Conservation (phyloP, 1,140 invertebrate genomes). For the Aphaenogaster ashmeadi region DNA sequence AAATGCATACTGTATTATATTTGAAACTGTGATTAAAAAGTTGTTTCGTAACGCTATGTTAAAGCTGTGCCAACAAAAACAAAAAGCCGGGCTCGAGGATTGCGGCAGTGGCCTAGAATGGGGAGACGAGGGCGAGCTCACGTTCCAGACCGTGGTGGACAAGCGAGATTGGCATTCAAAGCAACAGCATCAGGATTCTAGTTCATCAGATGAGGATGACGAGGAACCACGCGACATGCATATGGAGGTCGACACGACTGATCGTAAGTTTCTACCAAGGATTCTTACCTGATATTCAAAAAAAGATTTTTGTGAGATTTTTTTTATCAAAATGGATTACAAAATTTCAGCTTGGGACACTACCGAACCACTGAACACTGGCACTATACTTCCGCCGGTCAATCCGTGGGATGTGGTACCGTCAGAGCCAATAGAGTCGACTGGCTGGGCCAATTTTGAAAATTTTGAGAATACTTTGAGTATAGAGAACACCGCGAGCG, state of each 20-base stretch:
- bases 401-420: constrained; percentile 81
- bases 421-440: constrained; percentile 77
- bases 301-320: background rate
- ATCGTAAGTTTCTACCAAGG: constrained; percentile 82
- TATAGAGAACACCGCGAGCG: constrained; percentile 64
- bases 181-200: constrained; percentile 81
- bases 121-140: constrained; percentile 85
- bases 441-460: constrained; percentile 85
- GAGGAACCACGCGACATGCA: constrained; percentile 83
- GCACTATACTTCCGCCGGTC: constrained; percentile 71
- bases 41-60: background rate
- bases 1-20: background rate
- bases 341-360: constrained; percentile 79
- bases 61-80: constrained; percentile 81
- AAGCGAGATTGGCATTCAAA: constrained; percentile 83
- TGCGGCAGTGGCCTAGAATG: constrained; percentile 77
- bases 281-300: background rate
- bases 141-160: constrained; percentile 86
- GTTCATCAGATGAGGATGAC: constrained; percentile 86
- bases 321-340: background rate
- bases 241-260: constrained; percentile 87
- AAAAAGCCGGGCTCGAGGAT: constrained; percentile 79
- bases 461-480: constrained; percentile 80
- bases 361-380: constrained; percentile 71
- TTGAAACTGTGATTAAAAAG: background rate